A percentile compares a stretch with the other conserved stretches of the same genome.
phyloP scores from a whole-genome alignment of 2,113 vertebrate genomes.

The Oceanodroma tethys region DNA sequence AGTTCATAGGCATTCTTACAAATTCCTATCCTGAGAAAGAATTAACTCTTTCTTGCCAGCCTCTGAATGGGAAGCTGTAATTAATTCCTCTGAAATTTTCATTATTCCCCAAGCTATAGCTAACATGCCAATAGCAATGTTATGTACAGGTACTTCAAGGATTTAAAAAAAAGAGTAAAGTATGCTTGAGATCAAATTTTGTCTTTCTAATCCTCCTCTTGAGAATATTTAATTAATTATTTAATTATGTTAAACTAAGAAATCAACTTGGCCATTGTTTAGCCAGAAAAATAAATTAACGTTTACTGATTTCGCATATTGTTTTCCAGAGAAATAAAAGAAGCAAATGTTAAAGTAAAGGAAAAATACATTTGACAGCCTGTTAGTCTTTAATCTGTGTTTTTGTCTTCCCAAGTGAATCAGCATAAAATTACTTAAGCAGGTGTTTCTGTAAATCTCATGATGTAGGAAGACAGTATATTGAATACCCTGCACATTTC shows the following conservation, averaged over 20 bases:
- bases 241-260: not conserved
- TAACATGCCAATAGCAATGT: not conserved
- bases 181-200: not conserved
- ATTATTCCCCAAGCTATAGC: not conserved
- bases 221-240: not conserved
- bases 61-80: not conserved
- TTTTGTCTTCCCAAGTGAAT: not conserved
- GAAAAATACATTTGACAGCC: not conserved
- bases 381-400: not conserved
- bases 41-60: not conserved
- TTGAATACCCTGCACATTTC: not conserved
- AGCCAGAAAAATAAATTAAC: not conserved
- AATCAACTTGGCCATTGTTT: not conserved
- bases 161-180: not conserved
- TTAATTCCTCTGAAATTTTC: not conserved
- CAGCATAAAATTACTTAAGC: not conserved
- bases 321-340: not conserved
- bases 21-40: not conserved
- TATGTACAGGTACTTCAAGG: not conserved
- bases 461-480: not conserved
- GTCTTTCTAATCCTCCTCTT: not conserved
- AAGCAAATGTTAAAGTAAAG: not conserved
- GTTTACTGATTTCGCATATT: not conserved
- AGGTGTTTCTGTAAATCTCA: not conserved
- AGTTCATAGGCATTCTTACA: not conserved